Conservation (phyloP, 2,113 vertebrate species). For the Etheostoma cragini region DNA sequence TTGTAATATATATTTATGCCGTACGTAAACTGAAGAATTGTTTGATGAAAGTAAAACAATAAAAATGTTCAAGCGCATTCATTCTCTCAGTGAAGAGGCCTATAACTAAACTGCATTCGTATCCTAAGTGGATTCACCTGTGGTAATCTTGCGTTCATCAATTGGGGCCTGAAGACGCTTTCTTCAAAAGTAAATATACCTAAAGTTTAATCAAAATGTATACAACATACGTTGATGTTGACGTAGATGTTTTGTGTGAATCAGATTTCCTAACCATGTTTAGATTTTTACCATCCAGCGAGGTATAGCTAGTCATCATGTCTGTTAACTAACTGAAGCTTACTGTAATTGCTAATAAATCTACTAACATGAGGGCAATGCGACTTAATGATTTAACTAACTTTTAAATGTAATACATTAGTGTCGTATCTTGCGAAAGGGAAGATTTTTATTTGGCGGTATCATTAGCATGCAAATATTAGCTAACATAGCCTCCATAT, state of each 20-base stretch:
- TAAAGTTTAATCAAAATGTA: neutral
- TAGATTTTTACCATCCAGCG: too few species aligned
- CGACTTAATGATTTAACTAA: neutral
- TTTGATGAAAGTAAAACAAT: neutral
- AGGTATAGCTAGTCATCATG: neutral
- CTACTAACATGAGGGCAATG: neutral
- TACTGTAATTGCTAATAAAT: neutral
- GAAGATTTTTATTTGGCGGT: neutral
- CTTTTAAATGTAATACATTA: too few species aligned
- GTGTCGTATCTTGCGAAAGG: accelerated
- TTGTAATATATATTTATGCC: neutral
- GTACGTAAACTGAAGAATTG: neutral
- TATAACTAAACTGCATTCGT: too few species aligned
- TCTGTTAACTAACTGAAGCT: neutral
- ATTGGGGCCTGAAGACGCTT: accelerated
- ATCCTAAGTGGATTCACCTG: neutral
- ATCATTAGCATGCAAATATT: neutral
- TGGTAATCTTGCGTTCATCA: accelerated
- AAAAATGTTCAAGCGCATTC: conserved; percentile 16
- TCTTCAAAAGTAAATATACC: neutral
- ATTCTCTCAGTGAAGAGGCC: conserved; percentile 34
- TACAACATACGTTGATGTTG: neutral
- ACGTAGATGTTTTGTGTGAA: too few species aligned
- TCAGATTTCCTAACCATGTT: neutral
- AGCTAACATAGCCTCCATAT: too few species aligned